Percentiles rank a stretch among this genome's conserved stretches.
Evolutionary conservation across 2,113 vertebrate species (phyloP).

Genomic region (Corythoichthys haematopterus): DNA sequence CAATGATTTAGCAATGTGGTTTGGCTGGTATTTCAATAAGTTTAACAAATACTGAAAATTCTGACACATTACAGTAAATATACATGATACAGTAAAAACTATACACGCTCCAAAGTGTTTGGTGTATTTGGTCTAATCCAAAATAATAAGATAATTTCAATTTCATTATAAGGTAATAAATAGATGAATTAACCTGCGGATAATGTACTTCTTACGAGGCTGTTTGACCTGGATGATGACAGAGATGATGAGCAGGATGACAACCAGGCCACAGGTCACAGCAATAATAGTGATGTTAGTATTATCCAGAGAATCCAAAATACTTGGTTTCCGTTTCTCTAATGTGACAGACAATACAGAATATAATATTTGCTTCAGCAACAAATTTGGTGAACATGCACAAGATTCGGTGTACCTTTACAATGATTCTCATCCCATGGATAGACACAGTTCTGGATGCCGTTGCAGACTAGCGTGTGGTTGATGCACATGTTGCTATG

Average conservation of each 20-base stretch:
- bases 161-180: background rate
- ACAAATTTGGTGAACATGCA: background rate
- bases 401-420: constrained; percentile 75
- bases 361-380: background rate
- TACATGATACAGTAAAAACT: background rate
- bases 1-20: too few relatives aligned
- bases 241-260: constrained; percentile 89
- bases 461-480: constrained; percentile 93
- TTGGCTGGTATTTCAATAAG: too few relatives aligned
- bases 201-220: constrained; percentile 95
- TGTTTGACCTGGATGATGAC: constrained; percentile 95
- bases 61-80: background rate
- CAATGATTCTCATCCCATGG: constrained; percentile 99
- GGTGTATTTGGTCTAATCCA: background rate
- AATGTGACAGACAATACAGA: constrained; percentile 10
- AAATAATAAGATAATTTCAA: background rate
- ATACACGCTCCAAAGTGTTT: background rate
- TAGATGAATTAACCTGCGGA: constrained; percentile 67
- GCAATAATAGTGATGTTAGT: constrained; percentile 93
- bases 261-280: constrained; percentile 87
- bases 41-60: too few relatives aligned
- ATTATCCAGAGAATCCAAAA: constrained; percentile 89
- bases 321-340: constrained; percentile 91
- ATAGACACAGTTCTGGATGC: constrained; percentile 96
- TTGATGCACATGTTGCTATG: constrained; percentile 99